phyloP scores from a whole-genome alignment of 2,113 vertebrate genomes.

The Pampusana beccarii region DNA sequence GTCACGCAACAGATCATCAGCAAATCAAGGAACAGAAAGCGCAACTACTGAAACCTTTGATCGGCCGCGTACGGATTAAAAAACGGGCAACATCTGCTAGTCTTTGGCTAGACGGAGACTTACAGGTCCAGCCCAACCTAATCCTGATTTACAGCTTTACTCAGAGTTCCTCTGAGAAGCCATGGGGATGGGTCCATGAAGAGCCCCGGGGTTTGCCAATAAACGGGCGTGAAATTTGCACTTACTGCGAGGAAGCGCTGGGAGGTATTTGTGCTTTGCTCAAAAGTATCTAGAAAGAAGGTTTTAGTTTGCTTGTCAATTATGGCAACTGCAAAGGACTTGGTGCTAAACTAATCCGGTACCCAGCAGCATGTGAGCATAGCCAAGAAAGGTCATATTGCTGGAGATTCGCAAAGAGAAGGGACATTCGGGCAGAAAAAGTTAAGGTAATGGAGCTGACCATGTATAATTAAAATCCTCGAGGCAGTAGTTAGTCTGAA shows the following conservation, averaged over 20 bases:
- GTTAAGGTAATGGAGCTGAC: background rate
- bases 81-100: rapidly evolving
- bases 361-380: background rate
- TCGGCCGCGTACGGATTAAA: rapidly evolving
- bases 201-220: background rate
- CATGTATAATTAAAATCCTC: background rate
- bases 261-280: background rate
- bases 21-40: background rate
- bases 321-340: background rate
- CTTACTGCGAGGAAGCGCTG: rapidly evolving
- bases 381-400: background rate
- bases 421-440: background rate
- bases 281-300: background rate
- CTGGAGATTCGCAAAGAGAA: background rate
- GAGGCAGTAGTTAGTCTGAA: background rate
- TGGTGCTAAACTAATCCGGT: background rate
- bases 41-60: rapidly evolving
- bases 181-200: background rate
- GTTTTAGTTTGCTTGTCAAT: background rate
- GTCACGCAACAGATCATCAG: background rate
- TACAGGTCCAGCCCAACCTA: background rate
- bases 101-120: background rate
- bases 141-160: rapidly evolving
- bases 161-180: background rate
- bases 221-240: rapidly evolving